A percentile compares a stretch with the other conserved stretches of the same genome.
These are phyloP conservation scores for Scarus forsteni DNA, from an alignment of 2,797 vertebrate genomes.

Conservation along the genomic window DNA sequence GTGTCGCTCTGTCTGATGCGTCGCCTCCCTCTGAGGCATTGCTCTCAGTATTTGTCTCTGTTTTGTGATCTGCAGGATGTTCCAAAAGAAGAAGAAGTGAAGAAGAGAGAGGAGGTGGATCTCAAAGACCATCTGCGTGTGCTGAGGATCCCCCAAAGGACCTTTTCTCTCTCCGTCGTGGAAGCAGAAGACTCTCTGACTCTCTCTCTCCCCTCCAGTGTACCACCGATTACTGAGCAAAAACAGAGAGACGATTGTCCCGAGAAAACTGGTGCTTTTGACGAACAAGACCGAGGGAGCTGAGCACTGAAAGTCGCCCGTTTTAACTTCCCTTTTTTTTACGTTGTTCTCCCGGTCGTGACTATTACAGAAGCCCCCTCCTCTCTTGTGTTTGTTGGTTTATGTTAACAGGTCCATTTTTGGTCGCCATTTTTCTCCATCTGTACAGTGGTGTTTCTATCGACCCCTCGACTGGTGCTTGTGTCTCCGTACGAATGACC, in stretches of 20 bases:
- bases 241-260: slow-evolving; percentile 54
- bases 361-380: slow-evolving; percentile 58
- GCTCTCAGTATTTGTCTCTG: slow-evolving; percentile 71
- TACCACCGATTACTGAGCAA: slow-evolving; percentile 70
- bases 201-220: slow-evolving; percentile 50
- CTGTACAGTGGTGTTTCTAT: slow-evolving; percentile 81
- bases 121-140: slow-evolving; percentile 52
- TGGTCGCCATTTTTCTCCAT: slow-evolving; percentile 51
- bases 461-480: slow-evolving; percentile 79
- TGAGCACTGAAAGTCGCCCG: slow-evolving; percentile 42
- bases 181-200: slow-evolving; percentile 65
- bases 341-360: slow-evolving; percentile 62
- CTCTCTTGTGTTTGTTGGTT: slow-evolving; percentile 66
- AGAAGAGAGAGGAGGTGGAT: slow-evolving; percentile 33
- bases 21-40: not conserved
- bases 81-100: slow-evolving; percentile 84
- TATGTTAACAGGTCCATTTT: slow-evolving; percentile 51
- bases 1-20: not conserved
- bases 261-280: slow-evolving; percentile 70
- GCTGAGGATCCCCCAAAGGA: slow-evolving; percentile 55
- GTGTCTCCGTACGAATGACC: slow-evolving; percentile 76
- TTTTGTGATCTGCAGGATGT: slow-evolving; percentile 72
- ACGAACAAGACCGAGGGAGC: slow-evolving; percentile 50
- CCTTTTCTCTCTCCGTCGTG: slow-evolving; percentile 14
- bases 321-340: slow-evolving; percentile 68